A percentile compares a stretch with the other conserved stretches of the same genome.
Evolutionary conservation across 2,797 vertebrate species (phyloP).

Genomic region (Mormyrus proboscirostris): DNA sequence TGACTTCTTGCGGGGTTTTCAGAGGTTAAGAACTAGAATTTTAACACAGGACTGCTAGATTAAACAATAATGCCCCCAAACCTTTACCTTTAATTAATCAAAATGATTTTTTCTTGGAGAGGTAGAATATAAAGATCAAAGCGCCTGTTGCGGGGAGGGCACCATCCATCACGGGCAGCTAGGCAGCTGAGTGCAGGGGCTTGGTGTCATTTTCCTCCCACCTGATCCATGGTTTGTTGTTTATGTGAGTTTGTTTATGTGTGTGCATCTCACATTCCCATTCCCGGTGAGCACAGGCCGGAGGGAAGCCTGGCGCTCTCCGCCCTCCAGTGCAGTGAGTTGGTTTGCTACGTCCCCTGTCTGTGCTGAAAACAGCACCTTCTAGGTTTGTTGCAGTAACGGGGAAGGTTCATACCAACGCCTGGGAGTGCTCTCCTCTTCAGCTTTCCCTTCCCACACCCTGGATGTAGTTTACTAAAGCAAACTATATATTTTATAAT

Average conservation of each 20-base stretch:
- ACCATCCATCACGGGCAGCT: background rate
- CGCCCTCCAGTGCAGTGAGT: background rate
- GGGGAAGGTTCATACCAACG: background rate
- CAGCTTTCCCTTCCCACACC: background rate
- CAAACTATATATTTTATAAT: background rate
- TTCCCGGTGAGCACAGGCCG: background rate
- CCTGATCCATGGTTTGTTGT: background rate
- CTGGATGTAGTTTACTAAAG: background rate
- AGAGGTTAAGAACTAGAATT: background rate
- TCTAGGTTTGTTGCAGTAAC: background rate
- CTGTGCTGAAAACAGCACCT: background rate
- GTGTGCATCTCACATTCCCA: background rate
- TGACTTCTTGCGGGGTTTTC: background rate
- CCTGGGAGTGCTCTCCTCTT: background rate
- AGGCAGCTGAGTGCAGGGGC: background rate
- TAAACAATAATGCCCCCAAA: background rate
- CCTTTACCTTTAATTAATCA: background rate
- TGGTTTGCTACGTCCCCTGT: background rate
- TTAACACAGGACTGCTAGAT: background rate
- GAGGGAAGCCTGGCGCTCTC: background rate
- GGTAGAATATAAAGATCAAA: background rate
- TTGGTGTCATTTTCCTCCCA: background rate
- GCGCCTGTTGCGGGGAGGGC: background rate
- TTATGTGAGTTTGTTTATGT: background rate
- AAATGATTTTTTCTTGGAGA: background rate